These are phyloP conservation scores for Drosophila paranaensis DNA, from an alignment of 2,888 invertebrate species.

Conservation along the genomic window DNA sequence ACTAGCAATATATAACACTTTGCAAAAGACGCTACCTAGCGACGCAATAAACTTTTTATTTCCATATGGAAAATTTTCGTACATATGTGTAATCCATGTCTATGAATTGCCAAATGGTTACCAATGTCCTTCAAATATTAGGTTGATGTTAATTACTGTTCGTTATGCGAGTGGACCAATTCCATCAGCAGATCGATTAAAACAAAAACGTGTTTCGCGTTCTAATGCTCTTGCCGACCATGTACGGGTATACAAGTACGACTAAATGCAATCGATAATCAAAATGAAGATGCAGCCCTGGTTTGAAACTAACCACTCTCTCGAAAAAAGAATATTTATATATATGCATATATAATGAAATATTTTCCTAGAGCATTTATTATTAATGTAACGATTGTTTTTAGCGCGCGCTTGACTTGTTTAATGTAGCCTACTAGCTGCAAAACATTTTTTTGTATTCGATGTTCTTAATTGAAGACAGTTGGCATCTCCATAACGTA, in stretches of 20 bases:
- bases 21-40: conserved; percentile 23
- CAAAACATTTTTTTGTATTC: conserved; percentile 14
- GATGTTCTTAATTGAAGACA: conserved; percentile 19
- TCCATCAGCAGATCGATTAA: conserved; percentile 6
- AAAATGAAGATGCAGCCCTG: conserved; percentile 33
- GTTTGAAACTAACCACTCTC: conserved; percentile 25
- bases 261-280: conserved; percentile 51
- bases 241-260: conserved; percentile 29
- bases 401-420: conserved; percentile 24
- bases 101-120: conserved; percentile 1
- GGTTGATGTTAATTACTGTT: background rate
- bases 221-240: conserved; percentile 11
- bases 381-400: conserved; percentile 14
- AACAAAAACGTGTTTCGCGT: conserved; percentile 64
- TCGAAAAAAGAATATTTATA: background rate
- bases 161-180: conserved; percentile 16
- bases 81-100: background rate
- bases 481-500: conserved; percentile 62
- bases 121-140: background rate
- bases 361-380: conserved; percentile 5
- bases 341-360: conserved; percentile 3
- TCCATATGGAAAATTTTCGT: conserved; percentile 6
- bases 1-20: conserved; percentile 22
- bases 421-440: conserved; percentile 16
- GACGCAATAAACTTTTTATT: conserved; percentile 42